Evolutionary conservation across 1,140 invertebrate genomes (phyloP).

Genomic region (Ladona fulva): DNA sequence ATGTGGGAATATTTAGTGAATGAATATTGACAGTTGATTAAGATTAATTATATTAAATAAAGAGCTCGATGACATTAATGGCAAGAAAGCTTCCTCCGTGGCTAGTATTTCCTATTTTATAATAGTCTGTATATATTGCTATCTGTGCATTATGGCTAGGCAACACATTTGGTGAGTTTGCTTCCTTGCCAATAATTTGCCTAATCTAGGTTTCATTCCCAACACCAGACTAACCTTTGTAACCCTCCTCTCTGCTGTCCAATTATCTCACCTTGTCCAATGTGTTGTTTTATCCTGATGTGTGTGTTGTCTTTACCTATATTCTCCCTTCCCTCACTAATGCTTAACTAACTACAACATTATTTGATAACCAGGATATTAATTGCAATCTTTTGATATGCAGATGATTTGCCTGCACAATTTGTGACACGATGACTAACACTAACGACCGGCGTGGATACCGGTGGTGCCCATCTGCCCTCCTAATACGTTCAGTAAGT

Average conservation of each 20-base stretch:
- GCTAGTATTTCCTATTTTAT: not conserved
- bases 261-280: not conserved
- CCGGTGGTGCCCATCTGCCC: constrained; percentile 15
- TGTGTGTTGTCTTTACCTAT: constrained; percentile 6
- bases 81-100: not conserved
- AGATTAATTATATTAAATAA: not conserved
- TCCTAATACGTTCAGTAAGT: constrained; percentile 22
- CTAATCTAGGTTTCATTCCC: not conserved
- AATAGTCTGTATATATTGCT: not conserved
- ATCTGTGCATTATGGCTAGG: not conserved
- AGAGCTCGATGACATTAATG: not conserved
- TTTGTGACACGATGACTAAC: constrained; percentile 23
- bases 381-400: constrained; percentile 10
- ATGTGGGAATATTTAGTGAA: not conserved
- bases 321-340: not conserved
- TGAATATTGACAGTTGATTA: not conserved
- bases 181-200: constrained; percentile 5
- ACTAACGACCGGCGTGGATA: constrained; percentile 17
- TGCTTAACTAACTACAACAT: constrained; percentile 7
- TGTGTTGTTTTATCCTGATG: not conserved
- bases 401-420: constrained; percentile 21
- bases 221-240: not conserved
- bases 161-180: not conserved
- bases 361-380: constrained; percentile 3
- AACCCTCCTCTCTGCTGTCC: not conserved